Base-by-base conservation (phyloP, 2,797 vertebrate genomes). In the Agapornis canus region DNA sequence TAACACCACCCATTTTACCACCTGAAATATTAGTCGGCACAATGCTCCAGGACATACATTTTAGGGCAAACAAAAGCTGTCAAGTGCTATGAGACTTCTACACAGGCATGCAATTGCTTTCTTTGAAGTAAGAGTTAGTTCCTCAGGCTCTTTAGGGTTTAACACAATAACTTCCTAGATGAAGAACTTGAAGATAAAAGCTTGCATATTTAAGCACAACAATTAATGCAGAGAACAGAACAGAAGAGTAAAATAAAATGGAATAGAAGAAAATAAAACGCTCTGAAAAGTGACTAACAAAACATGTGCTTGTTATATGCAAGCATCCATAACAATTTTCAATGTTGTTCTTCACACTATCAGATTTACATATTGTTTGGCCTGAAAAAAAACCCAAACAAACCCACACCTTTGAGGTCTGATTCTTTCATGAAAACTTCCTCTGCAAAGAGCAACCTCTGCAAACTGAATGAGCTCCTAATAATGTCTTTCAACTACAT, bases 1-100 rank as follows among this genome's bases (percentile, higher is more conserved):
- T 63, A 97, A 82, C 86, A 90, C 79, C 86, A 87, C 69, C 82
- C 82, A 65, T 92, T 85, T 83, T 89, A 47, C 4, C 71, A 89
- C 92, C 90, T 89, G 49, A 89, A 82, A 81, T 27, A 23, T 91
- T 47, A 63, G 61, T n/a, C 90, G 93, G 72, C 92, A 87, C 61
- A 82, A 11, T 29, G 81, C 94, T 93, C 89, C 91, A 86, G 94
- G 91, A 93, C 82, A 87, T 32, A 40, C 6, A 82, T 71, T 93
- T 94, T 65, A 86, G 47, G 84, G 87, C 84, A 94, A 73, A 81
- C 84, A 92, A 92, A 95, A 92, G 92, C 95, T 94, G 89, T 90
- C 87, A 93, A 95, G 82, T 32, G 19, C 69, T 83, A 86, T 68
- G 54, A 95, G 84, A 76, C 72, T 92, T 88, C 72, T 72, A 86